Evolutionary conservation across 1,140 invertebrate species (phyloP).

Genomic region (Hyphantria cunea): DNA sequence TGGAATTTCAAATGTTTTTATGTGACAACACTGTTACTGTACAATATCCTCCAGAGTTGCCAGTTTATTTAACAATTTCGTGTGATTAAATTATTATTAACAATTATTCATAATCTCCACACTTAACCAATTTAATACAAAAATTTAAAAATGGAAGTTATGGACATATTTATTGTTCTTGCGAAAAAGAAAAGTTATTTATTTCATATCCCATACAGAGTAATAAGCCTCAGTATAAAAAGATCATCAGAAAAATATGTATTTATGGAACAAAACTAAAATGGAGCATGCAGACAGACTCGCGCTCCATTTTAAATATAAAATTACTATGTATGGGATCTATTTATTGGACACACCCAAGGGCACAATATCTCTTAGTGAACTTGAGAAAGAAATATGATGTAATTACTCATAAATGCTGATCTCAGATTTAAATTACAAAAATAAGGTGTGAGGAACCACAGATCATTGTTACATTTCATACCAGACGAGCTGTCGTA

Average conservation of each 20-base stretch:
- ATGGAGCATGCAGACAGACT: constrained; percentile 5
- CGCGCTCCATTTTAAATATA: not conserved
- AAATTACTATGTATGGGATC: not conserved
- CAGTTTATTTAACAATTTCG: constrained; percentile 2
- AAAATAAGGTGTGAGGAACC: too few relatives aligned
- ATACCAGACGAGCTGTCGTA: too few relatives aligned
- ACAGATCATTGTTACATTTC: too few relatives aligned
- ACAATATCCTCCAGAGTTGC: not conserved
- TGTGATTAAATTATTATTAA: not conserved
- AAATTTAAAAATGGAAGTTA: not conserved
- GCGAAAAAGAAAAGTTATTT: not conserved
- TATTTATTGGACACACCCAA: not conserved
- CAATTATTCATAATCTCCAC: not conserved
- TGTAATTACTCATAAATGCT: not conserved
- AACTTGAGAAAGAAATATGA: not conserved
- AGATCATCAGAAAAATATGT: not conserved
- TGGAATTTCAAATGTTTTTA: not conserved
- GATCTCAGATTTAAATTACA: not conserved
- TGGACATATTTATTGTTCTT: not conserved
- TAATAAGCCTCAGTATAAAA: not conserved
- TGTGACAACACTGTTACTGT: constrained; percentile 14
- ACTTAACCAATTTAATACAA: not conserved
- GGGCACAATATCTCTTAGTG: not conserved
- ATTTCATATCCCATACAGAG: not conserved
- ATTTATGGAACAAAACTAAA: not conserved